Base-by-base conservation (phyloP, 2,888 invertebrate genomes). In the Scaptomyza flava region DNA sequence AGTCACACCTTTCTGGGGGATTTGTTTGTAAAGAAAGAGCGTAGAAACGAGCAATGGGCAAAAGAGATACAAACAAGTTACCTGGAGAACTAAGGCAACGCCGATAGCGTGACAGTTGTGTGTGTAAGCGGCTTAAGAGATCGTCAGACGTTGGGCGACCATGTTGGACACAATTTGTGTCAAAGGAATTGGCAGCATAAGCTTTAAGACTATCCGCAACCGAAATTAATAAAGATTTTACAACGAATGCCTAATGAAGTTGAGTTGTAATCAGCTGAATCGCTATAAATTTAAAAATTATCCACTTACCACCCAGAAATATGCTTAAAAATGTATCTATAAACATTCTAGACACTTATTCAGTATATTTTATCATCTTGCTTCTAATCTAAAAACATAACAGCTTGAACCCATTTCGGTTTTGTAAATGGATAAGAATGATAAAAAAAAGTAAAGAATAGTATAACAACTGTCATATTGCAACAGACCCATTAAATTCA, bases 81-180 rank as follows among this genome's bases (percentile, higher is more conserved):
- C 70, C 62, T 72, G 71, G 50, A 31, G 57, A 51, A 30, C 27
- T 36, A 43, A 52, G 33, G 41, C 43, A 60, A 42, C 54, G 43
- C 58, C 58, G 56, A 47, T 52, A 52, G 68, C 86, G 83, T 82
- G 81, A 82, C 83, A 82, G 73, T 80, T 82, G 86, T 85, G 86
- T 85, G 76, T 76, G 81, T 82, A 85, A 82, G 81, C 86, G 70
- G 81, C 86, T 82, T 85, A 77, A 65, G 45, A 62, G 81, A 76
- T 80, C 80, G 67, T 54, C 68, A 57, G 36, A 31, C 27, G 33
- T 42, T 56, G 52, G 57, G 54, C 57, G 27, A 11, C 56, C 47
- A 11, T 34, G 27, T 43, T 53, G 33, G 30, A 11, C 27, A 58
- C 66, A 43, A 57, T 50, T 57, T 52, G 50, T 70, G 53, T 57